Conservation (phyloP, 1,140 invertebrate genomes). For the Acromyrmex echinatior region DNA sequence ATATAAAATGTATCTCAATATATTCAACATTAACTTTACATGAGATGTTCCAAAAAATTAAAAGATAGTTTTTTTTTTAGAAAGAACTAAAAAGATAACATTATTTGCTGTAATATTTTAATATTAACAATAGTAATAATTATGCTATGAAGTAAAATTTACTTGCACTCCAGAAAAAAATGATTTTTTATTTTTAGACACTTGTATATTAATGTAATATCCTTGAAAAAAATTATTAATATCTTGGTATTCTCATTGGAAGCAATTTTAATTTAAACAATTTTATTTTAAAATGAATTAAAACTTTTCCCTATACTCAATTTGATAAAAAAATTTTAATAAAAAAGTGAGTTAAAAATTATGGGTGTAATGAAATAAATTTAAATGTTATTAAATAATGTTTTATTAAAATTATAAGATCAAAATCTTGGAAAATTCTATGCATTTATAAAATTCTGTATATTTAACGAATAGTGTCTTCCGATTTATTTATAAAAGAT, state of each 20-base stretch:
- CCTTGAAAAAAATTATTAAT: not conserved
- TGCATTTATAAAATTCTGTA: not conserved
- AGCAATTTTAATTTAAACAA: too few relatives aligned
- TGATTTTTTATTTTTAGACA: not conserved
- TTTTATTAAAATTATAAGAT: conserved; percentile 10
- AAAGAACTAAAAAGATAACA: not conserved
- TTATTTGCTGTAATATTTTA: not conserved
- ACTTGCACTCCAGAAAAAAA: not conserved
- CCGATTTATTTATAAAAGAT: conserved; percentile 11
- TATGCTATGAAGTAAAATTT: not conserved
- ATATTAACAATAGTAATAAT: conserved; percentile 1
- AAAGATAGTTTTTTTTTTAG: not conserved
- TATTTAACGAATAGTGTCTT: not conserved
- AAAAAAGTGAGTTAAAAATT: not conserved
- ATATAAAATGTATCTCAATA: not conserved
- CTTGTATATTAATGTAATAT: not conserved
- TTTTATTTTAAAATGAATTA: not conserved
- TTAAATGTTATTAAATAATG: not conserved
- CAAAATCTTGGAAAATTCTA: not conserved
- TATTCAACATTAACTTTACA: not conserved
- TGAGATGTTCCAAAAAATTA: conserved; percentile 1
- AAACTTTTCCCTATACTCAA: not conserved
- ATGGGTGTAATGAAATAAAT: not conserved
- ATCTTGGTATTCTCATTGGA: not conserved
- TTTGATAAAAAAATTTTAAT: not conserved